These are phyloP conservation scores for Ctenopoma kingsleyae DNA, from an alignment of 2,797 vertebrate genomes.

Conservation along the genomic window DNA sequence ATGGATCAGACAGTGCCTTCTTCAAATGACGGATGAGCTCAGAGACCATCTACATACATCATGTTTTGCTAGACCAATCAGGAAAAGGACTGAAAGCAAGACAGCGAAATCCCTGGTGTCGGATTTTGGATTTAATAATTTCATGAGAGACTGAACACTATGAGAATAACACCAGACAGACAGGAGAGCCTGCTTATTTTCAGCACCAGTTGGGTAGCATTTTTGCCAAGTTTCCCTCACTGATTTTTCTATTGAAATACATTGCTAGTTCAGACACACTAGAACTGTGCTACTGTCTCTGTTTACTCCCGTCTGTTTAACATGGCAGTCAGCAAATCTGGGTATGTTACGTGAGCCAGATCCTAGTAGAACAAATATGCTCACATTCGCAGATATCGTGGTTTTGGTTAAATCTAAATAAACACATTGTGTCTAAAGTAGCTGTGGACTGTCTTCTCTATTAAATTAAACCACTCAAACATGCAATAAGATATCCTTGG, in stretches of 20 bases:
- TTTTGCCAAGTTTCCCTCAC: constrained; percentile 35
- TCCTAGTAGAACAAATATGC: constrained; percentile 25
- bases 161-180: constrained; percentile 54
- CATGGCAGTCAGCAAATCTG: constrained; percentile 46
- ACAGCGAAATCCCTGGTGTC: constrained; percentile 40
- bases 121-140: constrained; percentile 63
- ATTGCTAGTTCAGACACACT: constrained; percentile 47
- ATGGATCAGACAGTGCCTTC: constrained; percentile 54
- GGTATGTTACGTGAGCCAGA: constrained; percentile 28
- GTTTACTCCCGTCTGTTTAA: constrained; percentile 68
- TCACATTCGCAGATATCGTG: not conserved
- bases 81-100: constrained; percentile 30
- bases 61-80: constrained; percentile 49
- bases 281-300: constrained; percentile 23
- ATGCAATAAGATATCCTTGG: too few relatives aligned
- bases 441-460: too few relatives aligned
- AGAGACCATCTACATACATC: constrained; percentile 59
- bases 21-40: constrained; percentile 64
- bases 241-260: constrained; percentile 38
- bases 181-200: constrained; percentile 42
- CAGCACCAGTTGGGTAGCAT: constrained; percentile 43
- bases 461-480: not conserved
- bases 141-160: constrained; percentile 66
- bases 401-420: too few relatives aligned
- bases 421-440: too few relatives aligned